A percentile compares a stretch with the other conserved stretches of the same genome.
Evolutionary conservation across 2,888 invertebrate genomes (phyloP).

Genomic region (Ariolimax columbianus): DNA sequence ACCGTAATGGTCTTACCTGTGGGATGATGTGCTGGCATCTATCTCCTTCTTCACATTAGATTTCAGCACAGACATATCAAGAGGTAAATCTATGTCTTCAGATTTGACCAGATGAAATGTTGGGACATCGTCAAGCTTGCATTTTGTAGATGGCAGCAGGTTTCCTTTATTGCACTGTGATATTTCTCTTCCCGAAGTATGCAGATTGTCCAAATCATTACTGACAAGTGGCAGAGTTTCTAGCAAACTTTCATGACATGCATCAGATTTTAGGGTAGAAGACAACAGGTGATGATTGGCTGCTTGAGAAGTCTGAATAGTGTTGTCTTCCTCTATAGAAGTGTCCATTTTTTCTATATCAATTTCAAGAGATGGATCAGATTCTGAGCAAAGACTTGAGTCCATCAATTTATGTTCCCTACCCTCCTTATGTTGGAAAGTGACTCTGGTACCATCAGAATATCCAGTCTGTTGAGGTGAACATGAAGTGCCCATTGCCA

Average conservation of each 20-base stretch:
- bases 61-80: constrained; percentile 54
- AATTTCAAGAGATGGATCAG: constrained; percentile 42
- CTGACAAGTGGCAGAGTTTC: neutral
- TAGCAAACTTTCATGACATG: neutral
- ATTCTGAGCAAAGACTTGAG: constrained; percentile 27
- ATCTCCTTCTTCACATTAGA: constrained; percentile 41
- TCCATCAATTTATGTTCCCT: neutral
- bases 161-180: constrained; percentile 18
- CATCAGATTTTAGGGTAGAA: neutral
- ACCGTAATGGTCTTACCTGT: constrained; percentile 11
- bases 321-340: constrained; percentile 32
- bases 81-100: constrained; percentile 43
- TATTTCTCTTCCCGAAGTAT: neutral
- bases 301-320: neutral
- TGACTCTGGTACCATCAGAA: neutral
- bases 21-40: constrained; percentile 3
- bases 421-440: neutral
- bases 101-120: neutral
- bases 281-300: neutral
- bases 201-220: constrained; percentile 1
- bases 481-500: neutral
- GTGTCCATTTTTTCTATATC: constrained; percentile 44
- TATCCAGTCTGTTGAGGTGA: neutral
- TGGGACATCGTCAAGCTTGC: neutral
- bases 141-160: neutral